Base-by-base conservation (phyloP, 2,888 invertebrate species). In the Selenia dentaria region DNA sequence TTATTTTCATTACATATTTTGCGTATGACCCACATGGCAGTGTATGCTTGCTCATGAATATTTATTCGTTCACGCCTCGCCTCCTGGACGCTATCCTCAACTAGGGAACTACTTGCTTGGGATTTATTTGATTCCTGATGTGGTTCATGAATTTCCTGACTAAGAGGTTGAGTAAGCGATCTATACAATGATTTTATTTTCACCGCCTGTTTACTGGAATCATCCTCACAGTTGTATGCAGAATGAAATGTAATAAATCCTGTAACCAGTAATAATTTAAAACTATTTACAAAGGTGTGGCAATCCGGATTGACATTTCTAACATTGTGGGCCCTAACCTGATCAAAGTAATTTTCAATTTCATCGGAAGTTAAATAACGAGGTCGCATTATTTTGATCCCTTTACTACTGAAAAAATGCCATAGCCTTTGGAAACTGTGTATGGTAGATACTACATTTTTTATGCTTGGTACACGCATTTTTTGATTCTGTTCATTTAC, bases 301-400 rank as follows among this genome's bases (percentile, higher is more conserved):
- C 16, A 31, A 9, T 8, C 14, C 2, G 16, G 16, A 31, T 31
- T 16, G 5, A 5, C 16, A n/a, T 2, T 9, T 9, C 31, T 16
- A 9, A 16, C 14, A 16, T 16, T 31, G 9, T 31, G 16, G 3
- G 31, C n/a, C 5, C 16, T 6, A 3, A 16, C 31, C 14, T 16
- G 31, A n/a, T 16, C 31, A 36, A 36, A 36, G 9, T 14, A 36
- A 27, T 36, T 36, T 36, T 36, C 36, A 6, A 36, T 26, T 1
- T 16, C 14, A 6, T 36, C 26, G 9, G 26, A 36, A 5, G 24
- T 24, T 4, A 35, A 4, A n/a, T n/a, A 35, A 1, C 34, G 11
- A 2, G 34, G 14, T 12, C 36, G 6, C 36, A 36, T 26, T 11
- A 12, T n/a, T 5, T 25, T 24, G 3, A 35, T 35, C 1, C 12